phyloP scores from a whole-genome alignment of 2,113 vertebrate species.

The Perognathus longimembris region DNA sequence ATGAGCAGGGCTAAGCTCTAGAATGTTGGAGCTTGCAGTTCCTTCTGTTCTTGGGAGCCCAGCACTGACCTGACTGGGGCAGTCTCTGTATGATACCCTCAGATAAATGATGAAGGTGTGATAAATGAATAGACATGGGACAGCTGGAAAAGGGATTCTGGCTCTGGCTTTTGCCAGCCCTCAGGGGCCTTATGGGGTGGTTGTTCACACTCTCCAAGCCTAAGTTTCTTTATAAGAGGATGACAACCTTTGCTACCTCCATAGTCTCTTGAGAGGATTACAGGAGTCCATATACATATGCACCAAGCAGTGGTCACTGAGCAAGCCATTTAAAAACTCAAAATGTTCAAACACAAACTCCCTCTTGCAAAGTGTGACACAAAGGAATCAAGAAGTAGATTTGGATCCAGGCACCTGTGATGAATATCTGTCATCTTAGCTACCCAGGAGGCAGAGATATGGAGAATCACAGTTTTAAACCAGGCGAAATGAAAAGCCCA shows the following conservation, averaged over 20 bases:
- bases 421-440: too few species aligned
- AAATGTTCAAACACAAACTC: background rate
- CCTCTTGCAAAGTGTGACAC: background rate
- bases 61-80: background rate
- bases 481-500: too few species aligned
- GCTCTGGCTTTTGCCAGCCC: background rate
- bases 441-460: too few species aligned
- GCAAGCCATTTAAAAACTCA: background rate
- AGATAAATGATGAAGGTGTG: background rate
- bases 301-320: background rate
- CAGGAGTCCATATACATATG: background rate
- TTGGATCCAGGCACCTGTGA: background rate
- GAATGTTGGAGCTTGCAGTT: background rate
- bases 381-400: background rate
- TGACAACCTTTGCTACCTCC: background rate
- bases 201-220: background rate
- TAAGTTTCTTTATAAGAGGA: constrained; percentile 32
- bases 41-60: constrained; percentile 9
- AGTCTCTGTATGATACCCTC: background rate
- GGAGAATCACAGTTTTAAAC: too few species aligned
- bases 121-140: background rate
- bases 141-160: constrained; percentile 23
- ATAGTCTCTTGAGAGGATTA: background rate
- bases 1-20: constrained; percentile 2
- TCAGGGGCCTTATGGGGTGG: background rate